Base-by-base conservation (phyloP, 2,113 vertebrate species). In the Nansenia antarctica region DNA sequence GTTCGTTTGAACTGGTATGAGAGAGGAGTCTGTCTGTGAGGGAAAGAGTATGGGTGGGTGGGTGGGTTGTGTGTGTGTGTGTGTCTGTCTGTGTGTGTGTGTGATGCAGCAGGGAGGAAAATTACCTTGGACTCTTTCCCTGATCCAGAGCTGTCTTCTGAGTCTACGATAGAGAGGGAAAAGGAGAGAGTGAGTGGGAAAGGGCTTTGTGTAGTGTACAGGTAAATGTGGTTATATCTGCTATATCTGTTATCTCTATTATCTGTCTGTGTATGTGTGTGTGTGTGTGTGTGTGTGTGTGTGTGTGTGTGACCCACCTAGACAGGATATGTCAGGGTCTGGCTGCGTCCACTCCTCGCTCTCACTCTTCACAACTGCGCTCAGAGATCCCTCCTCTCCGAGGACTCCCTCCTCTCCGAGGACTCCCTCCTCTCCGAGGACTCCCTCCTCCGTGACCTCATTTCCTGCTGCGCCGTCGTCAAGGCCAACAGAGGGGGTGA, bases 121-220 rank as follows among this genome's bases (percentile, higher is more conserved):
- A 35, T 81, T 94, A 98, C 96, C 94, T 98, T 98, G 70, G 94
- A 92, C 82, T 95, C 95, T 89, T 93, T 95, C 67, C 94, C 95
- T 1, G 95, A 95, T 69, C 92, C 90, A 70, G 93, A 95, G 82
- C 95, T 94, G 87, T 98, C 96, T 80, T 98, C 96, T 59, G 95
- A 93, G 91, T 94, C 88, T 97, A 91, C 90, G 83, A n/a, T n/a
- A n/a, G n/a, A n/a, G n/a, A n/a, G 72, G 34, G 78, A 85, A 87
- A 72, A 76, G 81, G 63, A 78, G 59, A 89, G 54, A 84, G n/a
- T n/a, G n/a, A n/a, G n/a, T n/a, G n/a, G n/a, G n/a, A n/a, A n/a
- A n/a, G n/a, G n/a, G n/a, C n/a, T n/a, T n/a, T n/a, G n/a, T n/a
- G n/a, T n/a, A n/a, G n/a, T n/a, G n/a, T n/a, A n/a, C n/a, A n/a